phyloP scores from a whole-genome alignment of 2,113 vertebrate genomes.

The Formicarius rufipectus region DNA sequence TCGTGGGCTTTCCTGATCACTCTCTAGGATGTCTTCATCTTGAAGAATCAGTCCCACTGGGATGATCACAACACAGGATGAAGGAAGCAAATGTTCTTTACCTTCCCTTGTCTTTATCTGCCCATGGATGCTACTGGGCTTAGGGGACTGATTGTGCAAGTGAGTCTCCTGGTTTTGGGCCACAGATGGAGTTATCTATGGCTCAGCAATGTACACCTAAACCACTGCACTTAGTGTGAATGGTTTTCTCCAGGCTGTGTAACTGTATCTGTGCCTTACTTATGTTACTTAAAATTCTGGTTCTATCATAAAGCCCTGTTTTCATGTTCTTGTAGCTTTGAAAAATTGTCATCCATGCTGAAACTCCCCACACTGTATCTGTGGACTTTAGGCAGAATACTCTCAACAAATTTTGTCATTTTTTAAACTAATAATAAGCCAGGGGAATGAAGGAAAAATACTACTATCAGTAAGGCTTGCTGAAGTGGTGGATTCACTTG shows the following conservation, averaged over 20 bases:
- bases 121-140: neutral
- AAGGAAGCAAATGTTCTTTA: neutral
- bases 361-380: neutral
- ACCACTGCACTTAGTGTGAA: rapidly evolving
- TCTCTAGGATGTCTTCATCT: neutral
- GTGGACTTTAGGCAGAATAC: neutral
- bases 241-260: neutral
- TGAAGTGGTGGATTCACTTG: neutral
- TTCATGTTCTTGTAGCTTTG: neutral
- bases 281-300: neutral
- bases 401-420: neutral
- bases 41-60: neutral
- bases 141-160: neutral
- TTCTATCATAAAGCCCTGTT: neutral
- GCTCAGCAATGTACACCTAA: neutral
- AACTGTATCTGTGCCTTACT: neutral
- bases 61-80: neutral
- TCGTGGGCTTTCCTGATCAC: neutral
- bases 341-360: neutral
- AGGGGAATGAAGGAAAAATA: neutral
- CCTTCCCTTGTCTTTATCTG: neutral
- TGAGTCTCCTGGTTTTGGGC: neutral
- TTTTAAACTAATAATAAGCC: neutral
- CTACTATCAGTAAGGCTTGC: neutral
- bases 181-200: neutral